A percentile compares a stretch with the other conserved stretches of the same genome.
phyloP scores from a whole-genome alignment of 1,140 invertebrate genomes.

The Drosophila virilis region DNA sequence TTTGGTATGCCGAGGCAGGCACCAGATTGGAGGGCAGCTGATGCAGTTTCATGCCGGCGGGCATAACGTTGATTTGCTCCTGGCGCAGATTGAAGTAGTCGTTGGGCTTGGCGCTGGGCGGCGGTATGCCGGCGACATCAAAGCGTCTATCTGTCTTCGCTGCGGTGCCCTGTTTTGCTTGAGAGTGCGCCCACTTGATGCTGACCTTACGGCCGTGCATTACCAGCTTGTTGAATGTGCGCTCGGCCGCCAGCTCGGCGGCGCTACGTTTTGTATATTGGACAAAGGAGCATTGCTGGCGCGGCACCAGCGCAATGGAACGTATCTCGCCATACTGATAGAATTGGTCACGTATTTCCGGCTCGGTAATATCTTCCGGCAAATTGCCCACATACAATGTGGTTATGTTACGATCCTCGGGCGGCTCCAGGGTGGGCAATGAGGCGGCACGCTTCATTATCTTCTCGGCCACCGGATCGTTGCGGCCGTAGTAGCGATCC shows the following conservation, averaged over 20 bases:
- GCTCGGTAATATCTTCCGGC: slow-evolving; percentile 94
- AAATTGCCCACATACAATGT: slow-evolving; percentile 98
- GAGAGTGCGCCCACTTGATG: slow-evolving; percentile 98
- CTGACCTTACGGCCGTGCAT: slow-evolving; percentile 94
- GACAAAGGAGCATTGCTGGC: slow-evolving; percentile 99
- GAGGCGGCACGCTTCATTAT: slow-evolving; percentile 96
- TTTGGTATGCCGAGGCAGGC: slow-evolving; percentile 85
- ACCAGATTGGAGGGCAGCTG: slow-evolving; percentile 86
- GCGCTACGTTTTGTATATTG: slow-evolving; percentile 96
- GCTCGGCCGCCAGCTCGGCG: slow-evolving; percentile 97
- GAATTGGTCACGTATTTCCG: slow-evolving; percentile 91
- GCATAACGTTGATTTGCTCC: slow-evolving; percentile 85
- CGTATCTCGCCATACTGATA: slow-evolving; percentile 99
- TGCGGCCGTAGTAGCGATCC: slow-evolving; percentile 98
- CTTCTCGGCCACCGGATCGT: slow-evolving; percentile 99
- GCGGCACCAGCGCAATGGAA: slow-evolving; percentile 94
- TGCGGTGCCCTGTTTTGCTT: slow-evolving; percentile 87
- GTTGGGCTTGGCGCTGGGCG: slow-evolving; percentile 86
- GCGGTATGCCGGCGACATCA: slow-evolving; percentile 95
- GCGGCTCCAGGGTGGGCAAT: slow-evolving; percentile 97
- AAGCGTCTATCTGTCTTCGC: slow-evolving; percentile 84
- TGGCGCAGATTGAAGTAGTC: slow-evolving; percentile 93
- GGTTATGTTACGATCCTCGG: slow-evolving; percentile 98
- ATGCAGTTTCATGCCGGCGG: slow-evolving; percentile 84
- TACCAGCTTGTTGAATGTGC: slow-evolving; percentile 98